phyloP scores from a whole-genome alignment of 2,113 vertebrate species.

The Bothrops jararaca region DNA sequence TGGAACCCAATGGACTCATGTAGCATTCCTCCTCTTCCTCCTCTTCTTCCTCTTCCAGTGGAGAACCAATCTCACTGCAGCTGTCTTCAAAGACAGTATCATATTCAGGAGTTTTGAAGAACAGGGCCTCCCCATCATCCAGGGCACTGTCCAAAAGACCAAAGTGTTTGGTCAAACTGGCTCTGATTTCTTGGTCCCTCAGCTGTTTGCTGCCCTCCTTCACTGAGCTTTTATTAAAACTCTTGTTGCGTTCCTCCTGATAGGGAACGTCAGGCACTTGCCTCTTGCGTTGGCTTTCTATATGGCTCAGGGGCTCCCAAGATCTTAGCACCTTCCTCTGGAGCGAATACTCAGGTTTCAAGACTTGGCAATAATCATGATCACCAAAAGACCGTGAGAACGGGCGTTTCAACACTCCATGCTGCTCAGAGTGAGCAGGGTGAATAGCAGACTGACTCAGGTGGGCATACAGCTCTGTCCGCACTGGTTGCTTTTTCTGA shows the following conservation, averaged over 20 bases:
- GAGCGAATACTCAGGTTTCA: constrained; percentile 67
- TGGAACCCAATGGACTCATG: constrained; percentile 52
- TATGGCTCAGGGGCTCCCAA: constrained; percentile 63
- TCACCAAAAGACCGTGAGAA: constrained; percentile 85
- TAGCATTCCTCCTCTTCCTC: constrained; percentile 56
- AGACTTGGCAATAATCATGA: constrained; percentile 93
- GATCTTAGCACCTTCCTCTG: constrained; percentile 78
- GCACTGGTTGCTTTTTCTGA: constrained; percentile 84
- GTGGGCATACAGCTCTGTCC: constrained; percentile 91
- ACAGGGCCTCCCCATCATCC: constrained; percentile 63
- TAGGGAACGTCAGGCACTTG: constrained; percentile 51
- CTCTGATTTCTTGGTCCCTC: constrained; percentile 81
- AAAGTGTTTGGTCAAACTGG: constrained; percentile 82
- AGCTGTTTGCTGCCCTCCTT: constrained; percentile 62
- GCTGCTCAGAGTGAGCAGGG: constrained; percentile 54
- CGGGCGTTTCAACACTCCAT: constrained; percentile 68
- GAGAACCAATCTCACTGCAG: constrained; percentile 72
- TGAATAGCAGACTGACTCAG: constrained; percentile 75
- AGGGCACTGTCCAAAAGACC: constrained; percentile 74
- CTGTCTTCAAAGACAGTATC: constrained; percentile 75
- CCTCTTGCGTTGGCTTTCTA: constrained; percentile 64
- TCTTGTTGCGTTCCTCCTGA: constrained; percentile 69
- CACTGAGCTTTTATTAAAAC: constrained; percentile 40
- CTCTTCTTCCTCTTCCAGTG: constrained; percentile 63
- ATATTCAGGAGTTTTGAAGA: constrained; percentile 71